Conservation (phyloP, 53 echinoderm and acorn worm species). For the Mesocentrotus franciscanus region DNA sequence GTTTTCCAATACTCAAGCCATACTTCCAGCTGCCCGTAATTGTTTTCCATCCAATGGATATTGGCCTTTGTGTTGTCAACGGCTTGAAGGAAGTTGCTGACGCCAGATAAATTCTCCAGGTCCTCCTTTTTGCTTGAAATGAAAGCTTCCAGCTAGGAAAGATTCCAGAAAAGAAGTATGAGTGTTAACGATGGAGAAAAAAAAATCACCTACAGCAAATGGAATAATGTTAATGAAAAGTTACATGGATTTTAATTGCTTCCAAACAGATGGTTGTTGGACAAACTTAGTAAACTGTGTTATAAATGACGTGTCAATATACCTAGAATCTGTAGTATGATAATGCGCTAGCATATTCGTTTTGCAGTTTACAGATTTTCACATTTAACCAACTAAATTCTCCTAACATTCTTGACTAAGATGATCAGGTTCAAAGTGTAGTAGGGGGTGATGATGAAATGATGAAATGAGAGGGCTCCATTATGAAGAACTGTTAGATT, state of each 20-base stretch:
- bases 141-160: slow-evolving; percentile 74
- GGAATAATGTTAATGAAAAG: not conserved
- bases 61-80: slow-evolving; percentile 84
- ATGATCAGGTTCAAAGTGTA: too few species aligned
- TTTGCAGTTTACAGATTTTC: too few species aligned
- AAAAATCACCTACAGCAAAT: not conserved
- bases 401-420: too few species aligned
- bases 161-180: not conserved
- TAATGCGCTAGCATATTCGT: too few species aligned
- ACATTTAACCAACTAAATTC: too few species aligned
- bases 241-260: not conserved
- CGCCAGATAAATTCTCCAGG: slow-evolving; percentile 75
- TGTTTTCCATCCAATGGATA: slow-evolving; percentile 86
- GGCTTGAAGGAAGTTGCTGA: slow-evolving; percentile 81
- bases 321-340: too few species aligned
- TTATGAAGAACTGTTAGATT: too few species aligned
- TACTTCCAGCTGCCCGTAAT: slow-evolving; percentile 75
- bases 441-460: too few species aligned
- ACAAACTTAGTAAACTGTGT: too few species aligned
- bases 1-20: slow-evolving; percentile 75
- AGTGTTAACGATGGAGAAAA: not conserved
- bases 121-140: slow-evolving; percentile 73
- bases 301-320: too few species aligned
- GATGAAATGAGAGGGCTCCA: too few species aligned
- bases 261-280: too few species aligned